phyloP scores from a whole-genome alignment of 2,797 vertebrate species.

The Dermochelys coriacea region DNA sequence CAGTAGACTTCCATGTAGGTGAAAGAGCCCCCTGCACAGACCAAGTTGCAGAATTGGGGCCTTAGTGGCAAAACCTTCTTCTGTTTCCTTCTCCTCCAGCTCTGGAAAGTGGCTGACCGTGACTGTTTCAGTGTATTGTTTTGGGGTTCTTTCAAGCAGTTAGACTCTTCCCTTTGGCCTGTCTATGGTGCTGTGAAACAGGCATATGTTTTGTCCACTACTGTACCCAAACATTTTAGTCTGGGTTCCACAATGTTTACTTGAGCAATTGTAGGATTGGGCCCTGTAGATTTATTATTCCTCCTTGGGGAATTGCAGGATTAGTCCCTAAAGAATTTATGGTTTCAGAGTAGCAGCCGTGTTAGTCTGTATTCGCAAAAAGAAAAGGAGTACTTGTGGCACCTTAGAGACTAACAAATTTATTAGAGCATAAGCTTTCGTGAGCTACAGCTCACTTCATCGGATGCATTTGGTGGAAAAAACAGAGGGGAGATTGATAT shows the following conservation, averaged over 20 bases:
- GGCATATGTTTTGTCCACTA: neutral
- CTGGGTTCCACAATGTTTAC: neutral
- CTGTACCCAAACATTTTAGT: neutral
- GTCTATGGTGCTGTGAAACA: neutral
- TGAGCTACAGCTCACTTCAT: too few relatives aligned
- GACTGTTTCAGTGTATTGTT: neutral
- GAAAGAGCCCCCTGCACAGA: neutral
- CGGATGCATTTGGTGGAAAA: too few relatives aligned
- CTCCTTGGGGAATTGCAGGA: neutral
- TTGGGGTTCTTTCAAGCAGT: neutral
- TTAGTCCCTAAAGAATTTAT: neutral
- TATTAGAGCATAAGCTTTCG: too few relatives aligned
- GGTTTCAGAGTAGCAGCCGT: too few relatives aligned
- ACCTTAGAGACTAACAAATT: too few relatives aligned
- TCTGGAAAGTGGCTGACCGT: neutral
- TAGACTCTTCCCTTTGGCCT: neutral
- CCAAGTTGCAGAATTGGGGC: neutral
- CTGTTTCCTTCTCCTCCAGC: neutral
- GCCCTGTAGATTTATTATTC: neutral
- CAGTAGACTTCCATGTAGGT: neutral
- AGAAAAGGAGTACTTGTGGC: too few relatives aligned
- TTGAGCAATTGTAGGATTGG: neutral
- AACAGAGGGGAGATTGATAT: too few relatives aligned
- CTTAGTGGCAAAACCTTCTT: neutral
- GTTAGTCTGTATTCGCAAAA: too few relatives aligned